A percentile compares a stretch with the other conserved stretches of the same genome.
phyloP scores from a whole-genome alignment of 2,797 vertebrate genomes.

The Schizothorax lantsangensis region DNA sequence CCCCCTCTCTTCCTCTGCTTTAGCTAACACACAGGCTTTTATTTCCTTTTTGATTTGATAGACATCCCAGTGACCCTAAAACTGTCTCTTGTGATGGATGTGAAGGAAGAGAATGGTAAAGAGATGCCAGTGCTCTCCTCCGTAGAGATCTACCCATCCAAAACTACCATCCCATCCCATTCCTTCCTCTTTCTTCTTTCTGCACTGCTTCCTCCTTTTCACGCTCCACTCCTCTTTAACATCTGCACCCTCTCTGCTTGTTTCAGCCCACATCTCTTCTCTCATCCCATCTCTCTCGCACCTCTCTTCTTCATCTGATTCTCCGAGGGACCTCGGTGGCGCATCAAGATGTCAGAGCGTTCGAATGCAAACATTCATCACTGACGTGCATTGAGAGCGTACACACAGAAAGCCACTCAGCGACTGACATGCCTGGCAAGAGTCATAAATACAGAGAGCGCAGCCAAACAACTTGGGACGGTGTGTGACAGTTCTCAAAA shows the following conservation, averaged over 20 bases:
- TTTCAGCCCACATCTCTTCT: constrained; percentile 25
- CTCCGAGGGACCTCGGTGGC: constrained; percentile 39
- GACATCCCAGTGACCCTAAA: constrained; percentile 49
- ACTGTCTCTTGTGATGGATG: constrained; percentile 49
- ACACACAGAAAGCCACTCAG: constrained; percentile 53
- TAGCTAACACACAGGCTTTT: constrained; percentile 23
- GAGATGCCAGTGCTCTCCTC: constrained; percentile 38
- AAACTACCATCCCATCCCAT: constrained; percentile 31
- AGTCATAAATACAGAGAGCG: constrained; percentile 45
- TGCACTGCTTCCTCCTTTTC: constrained; percentile 47
- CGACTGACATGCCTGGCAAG: constrained; percentile 35
- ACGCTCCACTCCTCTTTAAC: constrained; percentile 47
- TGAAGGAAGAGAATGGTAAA: constrained; percentile 19
- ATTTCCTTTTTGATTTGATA: constrained; percentile 32
- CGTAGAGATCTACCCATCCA: constrained; percentile 38
- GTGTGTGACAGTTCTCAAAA: constrained; percentile 36
- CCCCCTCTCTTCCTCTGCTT: constrained; percentile 17
- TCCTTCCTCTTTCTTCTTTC: constrained; percentile 36
- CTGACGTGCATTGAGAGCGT: constrained; percentile 32
- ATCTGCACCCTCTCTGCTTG: constrained; percentile 28
- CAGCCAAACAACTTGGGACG: constrained; percentile 1
- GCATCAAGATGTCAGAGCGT: constrained; percentile 52
- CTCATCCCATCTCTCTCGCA: constrained; percentile 12
- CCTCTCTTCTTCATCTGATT: constrained; percentile 41
- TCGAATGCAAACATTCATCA: constrained; percentile 53